A percentile compares a stretch with the other conserved stretches of the same genome.
phyloP scores from a whole-genome alignment of 2,113 vertebrate genomes.

The Ornithorhynchus anatinus region DNA sequence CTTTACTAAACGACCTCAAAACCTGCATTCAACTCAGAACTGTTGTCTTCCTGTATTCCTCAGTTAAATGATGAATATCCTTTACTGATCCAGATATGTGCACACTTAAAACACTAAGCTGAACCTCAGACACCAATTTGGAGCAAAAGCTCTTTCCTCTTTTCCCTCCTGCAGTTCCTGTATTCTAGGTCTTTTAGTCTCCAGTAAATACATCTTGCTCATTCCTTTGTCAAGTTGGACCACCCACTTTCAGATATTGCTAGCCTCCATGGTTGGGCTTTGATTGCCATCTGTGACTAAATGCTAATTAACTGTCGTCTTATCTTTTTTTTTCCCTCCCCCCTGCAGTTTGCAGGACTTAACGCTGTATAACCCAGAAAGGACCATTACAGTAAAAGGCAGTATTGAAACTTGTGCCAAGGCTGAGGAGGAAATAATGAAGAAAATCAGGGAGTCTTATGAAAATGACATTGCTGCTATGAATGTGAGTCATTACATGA shows the following conservation, averaged over 20 bases:
- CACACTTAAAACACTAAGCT: neutral
- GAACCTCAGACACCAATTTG: neutral
- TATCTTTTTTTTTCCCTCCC: slow-evolving; percentile 19
- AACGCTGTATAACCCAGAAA: slow-evolving; percentile 95
- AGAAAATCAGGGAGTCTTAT: slow-evolving; percentile 95
- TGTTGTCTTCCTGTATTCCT: neutral
- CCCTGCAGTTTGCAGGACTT: slow-evolving; percentile 88
- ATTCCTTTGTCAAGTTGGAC: neutral
- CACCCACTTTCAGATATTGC: neutral
- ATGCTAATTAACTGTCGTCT: neutral
- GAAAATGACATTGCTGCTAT: slow-evolving; percentile 97
- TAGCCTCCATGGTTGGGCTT: neutral
- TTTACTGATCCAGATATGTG: neutral
- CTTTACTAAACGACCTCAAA: neutral
- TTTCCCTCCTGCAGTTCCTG: neutral
- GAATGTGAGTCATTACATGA: slow-evolving; percentile 84
- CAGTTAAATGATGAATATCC: slow-evolving; percentile 4
- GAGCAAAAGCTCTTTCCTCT: neutral
- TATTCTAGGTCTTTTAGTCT: neutral
- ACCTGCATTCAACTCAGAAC: neutral
- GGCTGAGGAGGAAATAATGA: slow-evolving; percentile 97
- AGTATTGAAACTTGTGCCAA: slow-evolving; percentile 85
- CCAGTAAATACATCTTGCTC: rapidly evolving
- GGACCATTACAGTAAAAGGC: slow-evolving; percentile 95
- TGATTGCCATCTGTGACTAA: slow-evolving; percentile 4